These are phyloP conservation scores for Drosophila barbarae DNA, from an alignment of 2,888 invertebrate genomes.

Conservation along the genomic window DNA sequence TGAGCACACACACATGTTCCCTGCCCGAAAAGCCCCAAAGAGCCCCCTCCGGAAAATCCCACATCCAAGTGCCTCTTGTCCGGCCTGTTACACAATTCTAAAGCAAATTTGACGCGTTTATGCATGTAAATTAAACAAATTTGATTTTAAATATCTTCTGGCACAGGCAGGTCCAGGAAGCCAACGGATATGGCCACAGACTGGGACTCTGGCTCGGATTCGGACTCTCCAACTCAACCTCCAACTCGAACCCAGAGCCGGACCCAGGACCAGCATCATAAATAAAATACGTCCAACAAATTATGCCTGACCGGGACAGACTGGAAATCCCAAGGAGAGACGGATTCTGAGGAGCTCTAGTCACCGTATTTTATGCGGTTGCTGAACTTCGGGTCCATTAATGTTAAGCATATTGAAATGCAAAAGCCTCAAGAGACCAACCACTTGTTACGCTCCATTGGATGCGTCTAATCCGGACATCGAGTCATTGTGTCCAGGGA, in stretches of 20 bases:
- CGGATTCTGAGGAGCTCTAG: constrained; percentile 38
- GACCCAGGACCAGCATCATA: constrained; percentile 42
- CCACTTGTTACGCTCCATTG: constrained; percentile 47
- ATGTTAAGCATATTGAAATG: constrained; percentile 46
- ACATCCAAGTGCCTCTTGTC: constrained; percentile 3
- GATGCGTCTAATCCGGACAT: constrained; percentile 38
- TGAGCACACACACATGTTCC: constrained; percentile 59
- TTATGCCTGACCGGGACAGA: constrained; percentile 17
- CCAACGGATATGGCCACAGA: constrained; percentile 46
- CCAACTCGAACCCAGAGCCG: neutral
- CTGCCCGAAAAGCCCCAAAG: constrained; percentile 1
- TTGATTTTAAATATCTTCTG: constrained; percentile 74
- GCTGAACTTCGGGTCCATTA: constrained; percentile 43
- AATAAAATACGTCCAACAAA: constrained; percentile 49
- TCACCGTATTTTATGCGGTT: constrained; percentile 47
- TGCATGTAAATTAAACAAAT: constrained; percentile 75
- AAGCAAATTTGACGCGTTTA: constrained; percentile 75
- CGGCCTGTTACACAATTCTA: constrained; percentile 64
- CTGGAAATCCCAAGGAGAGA: constrained; percentile 32
- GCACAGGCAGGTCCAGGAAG: constrained; percentile 43
- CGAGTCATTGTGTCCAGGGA: constrained; percentile 22
- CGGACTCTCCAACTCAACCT: neutral
- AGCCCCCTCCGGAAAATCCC: constrained; percentile 2
- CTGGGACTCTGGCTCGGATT: neutral
- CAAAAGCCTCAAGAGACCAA: constrained; percentile 31